A percentile compares a stretch with the other conserved stretches of the same genome.
phyloP scores from a whole-genome alignment of 2,113 vertebrate genomes.

The Rhinopomastus cyanomelas region DNA sequence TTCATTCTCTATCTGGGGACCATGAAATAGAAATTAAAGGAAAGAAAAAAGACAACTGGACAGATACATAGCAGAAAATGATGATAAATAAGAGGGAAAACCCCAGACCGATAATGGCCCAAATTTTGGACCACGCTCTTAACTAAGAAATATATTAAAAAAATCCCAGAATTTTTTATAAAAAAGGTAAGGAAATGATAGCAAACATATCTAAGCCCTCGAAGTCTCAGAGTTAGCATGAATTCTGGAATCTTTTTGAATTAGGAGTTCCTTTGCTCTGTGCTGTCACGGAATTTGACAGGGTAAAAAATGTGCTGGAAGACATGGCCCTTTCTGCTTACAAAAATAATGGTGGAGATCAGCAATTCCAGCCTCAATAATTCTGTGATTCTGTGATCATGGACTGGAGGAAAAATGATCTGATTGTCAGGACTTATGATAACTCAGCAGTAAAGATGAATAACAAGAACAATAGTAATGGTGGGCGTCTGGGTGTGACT shows the following conservation, averaged over 20 bases:
- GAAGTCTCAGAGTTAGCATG: not conserved
- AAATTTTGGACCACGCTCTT: slow-evolving; percentile 56
- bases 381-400: not conserved
- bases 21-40: slow-evolving; percentile 76
- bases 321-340: not conserved
- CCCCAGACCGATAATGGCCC: slow-evolving; percentile 42
- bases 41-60: slow-evolving; percentile 75
- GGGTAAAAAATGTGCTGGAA: not conserved
- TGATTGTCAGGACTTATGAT: not conserved
- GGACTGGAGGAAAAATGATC: not conserved
- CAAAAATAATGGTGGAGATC: not conserved
- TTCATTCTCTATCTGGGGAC: slow-evolving; percentile 83
- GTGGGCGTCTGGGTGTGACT: not conserved
- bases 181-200: not conserved
- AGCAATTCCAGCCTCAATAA: not conserved
- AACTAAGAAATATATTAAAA: slow-evolving; percentile 21
- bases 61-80: slow-evolving; percentile 75
- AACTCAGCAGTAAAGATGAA: not conserved
- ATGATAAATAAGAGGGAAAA: slow-evolving; percentile 72
- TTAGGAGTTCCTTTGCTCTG: not conserved
- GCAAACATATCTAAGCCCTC: not conserved
- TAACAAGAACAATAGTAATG: not conserved
- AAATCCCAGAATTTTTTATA: not conserved
- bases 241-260: not conserved
- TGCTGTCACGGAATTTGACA: not conserved